Conservation (phyloP, 2,888 invertebrate genomes). For the Acronicta psi region DNA sequence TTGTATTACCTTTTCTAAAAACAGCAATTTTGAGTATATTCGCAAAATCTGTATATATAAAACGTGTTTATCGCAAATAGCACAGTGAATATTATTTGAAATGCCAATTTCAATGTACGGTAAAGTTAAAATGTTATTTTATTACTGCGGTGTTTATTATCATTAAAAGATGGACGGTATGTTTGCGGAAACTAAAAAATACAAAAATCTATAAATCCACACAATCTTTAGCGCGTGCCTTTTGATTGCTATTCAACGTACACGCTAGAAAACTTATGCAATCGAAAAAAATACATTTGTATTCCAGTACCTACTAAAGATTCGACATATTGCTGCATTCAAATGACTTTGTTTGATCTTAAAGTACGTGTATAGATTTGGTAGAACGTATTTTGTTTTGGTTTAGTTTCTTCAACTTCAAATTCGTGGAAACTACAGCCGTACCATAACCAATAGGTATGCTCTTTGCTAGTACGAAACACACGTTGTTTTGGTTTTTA, state of each 20-base stretch:
- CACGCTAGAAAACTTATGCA: neutral
- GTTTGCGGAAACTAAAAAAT: constrained; percentile 1
- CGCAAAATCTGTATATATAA: no score
- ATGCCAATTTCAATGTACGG: neutral
- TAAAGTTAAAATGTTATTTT: constrained; percentile 2
- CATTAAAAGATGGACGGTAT: neutral
- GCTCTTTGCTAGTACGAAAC: no score
- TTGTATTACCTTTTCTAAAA: no score
- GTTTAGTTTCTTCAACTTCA: no score
- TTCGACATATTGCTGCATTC: neutral
- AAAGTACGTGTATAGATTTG: neutral
- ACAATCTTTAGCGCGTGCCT: constrained; percentile 2
- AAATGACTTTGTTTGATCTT: neutral
- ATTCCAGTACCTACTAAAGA: neutral
- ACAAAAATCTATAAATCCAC: neutral
- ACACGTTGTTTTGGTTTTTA: no score
- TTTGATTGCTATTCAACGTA: neutral
- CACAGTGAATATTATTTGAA: no score
- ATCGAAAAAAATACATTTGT: neutral
- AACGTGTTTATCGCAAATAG: no score
- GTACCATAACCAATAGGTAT: no score
- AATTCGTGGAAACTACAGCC: no score
- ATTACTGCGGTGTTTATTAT: constrained; percentile 2
- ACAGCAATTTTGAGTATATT: no score
- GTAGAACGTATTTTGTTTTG: neutral